These are phyloP conservation scores for Luperina nickerlii DNA, from an alignment of 2,888 invertebrate species.

Conservation along the genomic window DNA sequence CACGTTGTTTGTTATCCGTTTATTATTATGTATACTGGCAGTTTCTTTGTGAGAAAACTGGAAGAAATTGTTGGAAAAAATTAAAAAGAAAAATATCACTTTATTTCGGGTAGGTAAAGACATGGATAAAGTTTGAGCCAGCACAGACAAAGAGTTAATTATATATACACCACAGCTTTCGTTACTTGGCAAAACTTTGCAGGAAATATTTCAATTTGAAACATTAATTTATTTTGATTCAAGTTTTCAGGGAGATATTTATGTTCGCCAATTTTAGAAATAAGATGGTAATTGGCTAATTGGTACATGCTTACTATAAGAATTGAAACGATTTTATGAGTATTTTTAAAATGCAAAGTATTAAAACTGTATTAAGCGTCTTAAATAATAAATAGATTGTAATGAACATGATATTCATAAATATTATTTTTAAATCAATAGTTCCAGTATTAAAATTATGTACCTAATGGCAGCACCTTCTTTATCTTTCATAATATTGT, in stretches of 20 bases:
- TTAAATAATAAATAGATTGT: not conserved
- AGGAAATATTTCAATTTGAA: not conserved
- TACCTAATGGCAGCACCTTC: not conserved
- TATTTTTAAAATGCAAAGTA: not conserved
- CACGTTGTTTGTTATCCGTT: conserved; percentile 24
- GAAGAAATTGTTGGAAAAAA: not conserved
- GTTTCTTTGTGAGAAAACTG: not conserved
- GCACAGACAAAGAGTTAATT: not conserved
- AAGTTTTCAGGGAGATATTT: not conserved
- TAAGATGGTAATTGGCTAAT: not conserved
- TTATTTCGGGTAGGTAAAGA: not conserved
- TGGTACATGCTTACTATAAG: not conserved
- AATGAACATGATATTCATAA: not conserved
- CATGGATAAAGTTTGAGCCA: no score
- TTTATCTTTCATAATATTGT: not conserved
- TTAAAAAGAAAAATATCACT: not conserved
- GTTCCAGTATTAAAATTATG: not conserved
- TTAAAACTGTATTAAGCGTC: not conserved
- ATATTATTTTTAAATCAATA: not conserved
- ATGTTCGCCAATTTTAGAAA: not conserved
- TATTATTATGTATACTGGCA: conserved; percentile 19
- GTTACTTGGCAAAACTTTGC: not conserved
- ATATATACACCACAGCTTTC: not conserved
- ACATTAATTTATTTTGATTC: not conserved
- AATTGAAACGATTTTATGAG: not conserved